Conservation (phyloP, 1,140 invertebrate species). For the Nomia melanderi region DNA sequence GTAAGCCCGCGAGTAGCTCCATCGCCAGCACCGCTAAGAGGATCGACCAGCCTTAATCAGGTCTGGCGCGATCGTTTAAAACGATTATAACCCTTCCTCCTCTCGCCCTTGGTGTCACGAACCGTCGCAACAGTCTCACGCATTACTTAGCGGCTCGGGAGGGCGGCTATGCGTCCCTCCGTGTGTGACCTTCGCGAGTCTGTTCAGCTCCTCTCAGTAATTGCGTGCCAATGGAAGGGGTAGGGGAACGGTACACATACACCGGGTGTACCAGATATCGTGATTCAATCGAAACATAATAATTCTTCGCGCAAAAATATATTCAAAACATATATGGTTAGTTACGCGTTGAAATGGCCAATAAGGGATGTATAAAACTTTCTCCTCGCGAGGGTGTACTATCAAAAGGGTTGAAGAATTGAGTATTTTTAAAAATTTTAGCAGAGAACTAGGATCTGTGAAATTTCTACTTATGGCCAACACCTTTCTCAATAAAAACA, state of each 20-base stretch:
- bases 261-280: neutral
- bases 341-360: too few species aligned
- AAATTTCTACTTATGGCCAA: too few species aligned
- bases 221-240: constrained; percentile 53
- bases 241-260: neutral
- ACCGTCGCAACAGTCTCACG: constrained; percentile 36
- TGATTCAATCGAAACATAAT: too few species aligned
- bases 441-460: too few species aligned
- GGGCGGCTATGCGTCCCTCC: constrained; percentile 30
- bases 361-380: too few species aligned
- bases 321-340: too few species aligned
- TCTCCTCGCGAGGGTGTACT: too few species aligned
- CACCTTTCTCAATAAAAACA: too few species aligned
- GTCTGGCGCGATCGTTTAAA: constrained; percentile 42
- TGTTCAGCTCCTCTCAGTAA: constrained; percentile 47
- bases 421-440: too few species aligned
- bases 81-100: constrained; percentile 51
- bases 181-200: constrained; percentile 20
- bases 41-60: constrained; percentile 47
- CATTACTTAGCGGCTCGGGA: constrained; percentile 7
- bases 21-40: constrained; percentile 41
- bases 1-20: constrained; percentile 41
- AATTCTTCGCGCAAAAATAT: too few species aligned
- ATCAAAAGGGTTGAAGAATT: too few species aligned
- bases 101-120: constrained; percentile 15